A percentile compares a stretch with the other conserved stretches of the same genome.
Conservation (phyloP, 1,140 invertebrate genomes). For the Caenorhabditis elegans region WBcel235 BX284602.5:6591001-6591500, state of each 20-base stretch:
- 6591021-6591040: not conserved
- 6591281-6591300: not conserved
- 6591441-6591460: not conserved
- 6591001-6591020: not conserved
- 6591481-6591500: not conserved
- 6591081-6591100: not conserved
- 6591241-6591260: not conserved
- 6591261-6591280: not conserved
- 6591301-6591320: not conserved
- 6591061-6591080: not conserved
- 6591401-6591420: not conserved
- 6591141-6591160: not conserved
- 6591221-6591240: not conserved
- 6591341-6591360: not conserved
- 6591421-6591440: not conserved
- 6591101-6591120: not conserved
- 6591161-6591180: not conserved
- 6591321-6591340: not conserved
- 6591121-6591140: not conserved
- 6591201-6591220: not conserved
- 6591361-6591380: not conserved
- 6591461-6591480: not conserved
- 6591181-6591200: not conserved
- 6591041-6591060: slow-evolving; percentile 10
- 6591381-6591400: not conserved